Evolutionary conservation across 2,113 vertebrate species (phyloP), one percentile per base, ranked within the genome.

Genomic region (Reinhardtius hippoglossoides): DNA sequence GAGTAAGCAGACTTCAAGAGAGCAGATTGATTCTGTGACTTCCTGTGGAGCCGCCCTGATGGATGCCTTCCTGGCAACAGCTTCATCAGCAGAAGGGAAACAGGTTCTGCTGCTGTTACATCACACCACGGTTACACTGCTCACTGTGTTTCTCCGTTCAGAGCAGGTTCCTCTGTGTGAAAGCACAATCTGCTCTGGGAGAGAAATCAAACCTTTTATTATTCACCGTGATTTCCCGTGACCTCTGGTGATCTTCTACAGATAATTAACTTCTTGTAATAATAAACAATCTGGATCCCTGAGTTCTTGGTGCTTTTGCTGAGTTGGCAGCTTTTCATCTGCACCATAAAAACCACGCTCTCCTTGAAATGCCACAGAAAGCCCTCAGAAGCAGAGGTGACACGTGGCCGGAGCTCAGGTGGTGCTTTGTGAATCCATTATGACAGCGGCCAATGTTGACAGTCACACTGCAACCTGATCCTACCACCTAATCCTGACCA

Each of bases 401-500:
- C 5, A 48, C 59, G 71, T 73, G 0, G 18, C 55, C n/a, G 58
- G 35, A 42, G 42, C 58, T 52, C 18, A 5, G 54, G 60, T 27
- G 10, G 9, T 56, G 57, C 67, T 78, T 73, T 82, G 68, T 65
- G 81, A 74, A 67, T 67, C 73, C 66, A 46, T 65, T 48, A 71
- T 76, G 76, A 70, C 76, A 46, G 76, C 61, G 77, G 68, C 65
- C 57, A 65, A 48, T 59, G 46, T 62, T 78, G 86, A 88, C 71
- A 70, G 82, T 65, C 76, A 76, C 67, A 58, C 62, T 66, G 90
- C 71, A 92, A 93, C 67, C 54, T 3, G 88, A 93, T 91, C 85
- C 85, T 88, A 91, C 67, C 92, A 92, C 68, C 84, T 92, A 93
- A 93, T 91, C 92, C 91, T 0, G 63, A 73, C 55, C 40, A 69